Evolutionary conservation across 2,113 vertebrate species (phyloP), one percentile per base, ranked within the genome.

Genomic region (Xenopus laevis): DNA sequence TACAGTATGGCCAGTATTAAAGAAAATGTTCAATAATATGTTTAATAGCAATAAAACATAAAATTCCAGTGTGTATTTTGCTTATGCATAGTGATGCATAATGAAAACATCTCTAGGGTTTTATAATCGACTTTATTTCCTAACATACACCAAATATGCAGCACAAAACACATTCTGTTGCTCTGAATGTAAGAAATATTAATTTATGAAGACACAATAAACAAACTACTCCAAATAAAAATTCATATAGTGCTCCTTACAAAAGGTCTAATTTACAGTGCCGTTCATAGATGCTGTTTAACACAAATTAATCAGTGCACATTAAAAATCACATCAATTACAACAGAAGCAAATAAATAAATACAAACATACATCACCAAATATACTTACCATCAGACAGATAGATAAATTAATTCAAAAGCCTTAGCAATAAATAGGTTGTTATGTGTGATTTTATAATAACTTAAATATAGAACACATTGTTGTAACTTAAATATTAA

Each of bases 71-170:
- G 5, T 9, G 8, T 40, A 7, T 40, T 40, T 40, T 3, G 33
- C 8, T 40, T 2, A 40, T 40, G 33, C 33, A 40, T 40, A 40
- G 33, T 40, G 6, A n/a, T n/a, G n/a, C n/a, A n/a, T n/a, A 40
- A 9, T 40, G 8, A 40, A 40, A 40, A 40, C 33, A 6, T 40
- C 33, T 4, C 33, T 40, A 40, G 33, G 2, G 33, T 40, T 40
- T 55, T 55, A 16, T 55, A n/a, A 87, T 81, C 84, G 92, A 93
- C 92, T 95, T 98, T 90, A 88, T 89, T 98, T 96, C 90, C 93
- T 96, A 96, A 92, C 92, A 94, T 95, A 95, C 92, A 94, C 90
- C 92, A 94, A 95, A 92, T 95, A 93, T 97, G 98, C 96, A 98
- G 96, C 94, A 97, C 92, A 94, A 92, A 89, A 86, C 92, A 95